Percentiles rank a stretch among this genome's conserved stretches.
Evolutionary conservation across 2,797 vertebrate genomes (phyloP).

Genomic region (Gastrophryne carolinensis): DNA sequence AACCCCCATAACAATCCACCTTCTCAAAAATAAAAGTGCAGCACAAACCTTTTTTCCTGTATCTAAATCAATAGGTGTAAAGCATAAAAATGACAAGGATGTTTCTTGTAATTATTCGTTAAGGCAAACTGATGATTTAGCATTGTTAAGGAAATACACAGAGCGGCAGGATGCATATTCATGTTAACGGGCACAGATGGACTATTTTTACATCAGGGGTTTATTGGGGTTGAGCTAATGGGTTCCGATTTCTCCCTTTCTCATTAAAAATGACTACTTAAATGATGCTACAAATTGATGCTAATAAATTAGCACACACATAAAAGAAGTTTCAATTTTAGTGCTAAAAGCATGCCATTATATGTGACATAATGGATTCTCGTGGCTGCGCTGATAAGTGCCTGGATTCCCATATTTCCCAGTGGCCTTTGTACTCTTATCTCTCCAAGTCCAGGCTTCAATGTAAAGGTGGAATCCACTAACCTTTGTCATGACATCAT

Average conservation of each 20-base stretch:
- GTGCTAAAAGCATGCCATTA: conserved; percentile 67
- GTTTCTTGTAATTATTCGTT: conserved; percentile 28
- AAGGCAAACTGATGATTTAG: conserved; percentile 38
- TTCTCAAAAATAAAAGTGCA: not conserved
- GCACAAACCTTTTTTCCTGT: not conserved
- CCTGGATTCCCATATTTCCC: conserved; percentile 67
- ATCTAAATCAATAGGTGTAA: not conserved
- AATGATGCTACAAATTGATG: conserved; percentile 65
- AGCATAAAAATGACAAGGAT: conserved; percentile 2
- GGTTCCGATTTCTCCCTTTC: conserved; percentile 56
- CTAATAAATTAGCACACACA: conserved; percentile 68
- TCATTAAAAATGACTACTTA: conserved; percentile 57
- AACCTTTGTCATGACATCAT: conserved; percentile 71
- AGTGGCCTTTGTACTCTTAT: conserved; percentile 74
- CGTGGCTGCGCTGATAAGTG: conserved; percentile 69
- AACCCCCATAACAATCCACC: not conserved
- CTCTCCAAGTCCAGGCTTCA: conserved; percentile 68
- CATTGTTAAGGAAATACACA: conserved; percentile 18
- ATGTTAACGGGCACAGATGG: conserved; percentile 48
- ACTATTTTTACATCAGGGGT: conserved; percentile 44
- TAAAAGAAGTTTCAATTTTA: conserved; percentile 63
- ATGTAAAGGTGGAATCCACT: conserved; percentile 65
- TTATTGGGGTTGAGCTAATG: conserved; percentile 59
- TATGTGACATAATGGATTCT: conserved; percentile 63
- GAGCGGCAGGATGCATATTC: conserved; percentile 58